Percentiles rank a stretch among this genome's conserved stretches.
These are phyloP conservation scores for Oxyura jamaicensis DNA, from an alignment of 2,113 vertebrate species.

Conservation along the genomic window DNA sequence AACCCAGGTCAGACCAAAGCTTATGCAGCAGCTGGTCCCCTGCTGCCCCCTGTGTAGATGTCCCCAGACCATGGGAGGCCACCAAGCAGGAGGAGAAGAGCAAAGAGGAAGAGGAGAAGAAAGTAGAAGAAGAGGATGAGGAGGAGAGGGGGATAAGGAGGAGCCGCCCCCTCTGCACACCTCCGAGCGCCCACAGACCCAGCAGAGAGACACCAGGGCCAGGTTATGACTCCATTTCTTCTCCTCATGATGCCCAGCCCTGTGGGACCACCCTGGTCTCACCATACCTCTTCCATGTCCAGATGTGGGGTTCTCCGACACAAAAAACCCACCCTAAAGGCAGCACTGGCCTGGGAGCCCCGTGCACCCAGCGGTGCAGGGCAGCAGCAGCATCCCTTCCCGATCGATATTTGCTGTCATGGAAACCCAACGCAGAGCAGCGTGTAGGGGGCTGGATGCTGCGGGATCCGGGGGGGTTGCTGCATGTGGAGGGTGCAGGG, in stretches of 20 bases:
- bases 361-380: neutral
- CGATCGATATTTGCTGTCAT: slow-evolving; percentile 28
- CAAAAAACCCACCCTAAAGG: accelerated
- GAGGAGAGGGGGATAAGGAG: no score
- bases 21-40: neutral
- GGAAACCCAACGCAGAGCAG: slow-evolving; percentile 44
- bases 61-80: neutral
- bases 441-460: neutral
- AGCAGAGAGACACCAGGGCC: accelerated
- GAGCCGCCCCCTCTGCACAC: neutral
- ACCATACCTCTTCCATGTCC: accelerated
- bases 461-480: neutral
- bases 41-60: neutral
- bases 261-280: neutral
- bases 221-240: accelerated
- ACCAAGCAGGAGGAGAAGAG: neutral
- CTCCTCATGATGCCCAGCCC: neutral
- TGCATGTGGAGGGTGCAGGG: neutral
- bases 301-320: neutral
- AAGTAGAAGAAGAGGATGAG: no score
- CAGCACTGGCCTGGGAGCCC: accelerated
- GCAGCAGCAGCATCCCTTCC: neutral
- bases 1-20: neutral
- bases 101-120: no score
- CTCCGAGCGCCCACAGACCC: accelerated